Percentiles rank a stretch among this genome's conserved stretches.
Conservation (phyloP, 2,888 invertebrate species). For the Sisyra terminalis region DNA sequence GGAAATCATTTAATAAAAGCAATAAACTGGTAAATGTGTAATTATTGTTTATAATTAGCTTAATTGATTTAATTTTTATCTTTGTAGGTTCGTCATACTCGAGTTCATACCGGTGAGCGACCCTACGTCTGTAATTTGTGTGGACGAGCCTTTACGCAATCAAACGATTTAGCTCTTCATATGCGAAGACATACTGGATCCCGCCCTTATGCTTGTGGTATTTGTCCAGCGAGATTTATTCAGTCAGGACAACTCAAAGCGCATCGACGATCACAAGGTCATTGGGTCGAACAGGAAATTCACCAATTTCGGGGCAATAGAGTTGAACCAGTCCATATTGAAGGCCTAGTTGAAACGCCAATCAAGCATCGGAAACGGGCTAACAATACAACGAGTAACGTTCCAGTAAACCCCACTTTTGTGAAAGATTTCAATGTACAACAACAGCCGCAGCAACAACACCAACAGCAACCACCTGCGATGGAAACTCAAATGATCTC, state of each 20-base stretch:
- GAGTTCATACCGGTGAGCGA: constrained; percentile 28
- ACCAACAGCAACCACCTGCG: too few relatives aligned
- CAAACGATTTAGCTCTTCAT: constrained; percentile 52
- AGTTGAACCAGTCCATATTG: constrained; percentile 8
- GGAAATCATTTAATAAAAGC: constrained; percentile 29
- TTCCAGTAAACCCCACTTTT: too few relatives aligned
- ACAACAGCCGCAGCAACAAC: too few relatives aligned
- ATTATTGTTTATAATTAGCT: too few relatives aligned
- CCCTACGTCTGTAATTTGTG: constrained; percentile 28
- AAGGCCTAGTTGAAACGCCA: constrained; percentile 7
- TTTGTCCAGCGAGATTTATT: constrained; percentile 51
- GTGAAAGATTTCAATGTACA: too few relatives aligned
- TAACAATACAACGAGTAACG: neutral
- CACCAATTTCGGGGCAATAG: constrained; percentile 7
- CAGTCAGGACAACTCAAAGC: constrained; percentile 42
- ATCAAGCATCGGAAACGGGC: constrained; percentile 6
- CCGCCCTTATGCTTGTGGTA: constrained; percentile 44
- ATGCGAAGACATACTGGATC: constrained; percentile 54
- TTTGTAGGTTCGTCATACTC: constrained; percentile 24
- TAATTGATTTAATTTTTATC: constrained; percentile 2
- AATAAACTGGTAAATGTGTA: constrained; percentile 30
- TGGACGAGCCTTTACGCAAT: constrained; percentile 42
- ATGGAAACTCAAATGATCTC: too few relatives aligned
- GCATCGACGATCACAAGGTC: constrained; percentile 36
- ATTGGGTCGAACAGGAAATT: constrained; percentile 9